These are phyloP conservation scores for Hirundo rustica DNA, from an alignment of 2,797 vertebrate genomes.

Conservation along the genomic window DNA sequence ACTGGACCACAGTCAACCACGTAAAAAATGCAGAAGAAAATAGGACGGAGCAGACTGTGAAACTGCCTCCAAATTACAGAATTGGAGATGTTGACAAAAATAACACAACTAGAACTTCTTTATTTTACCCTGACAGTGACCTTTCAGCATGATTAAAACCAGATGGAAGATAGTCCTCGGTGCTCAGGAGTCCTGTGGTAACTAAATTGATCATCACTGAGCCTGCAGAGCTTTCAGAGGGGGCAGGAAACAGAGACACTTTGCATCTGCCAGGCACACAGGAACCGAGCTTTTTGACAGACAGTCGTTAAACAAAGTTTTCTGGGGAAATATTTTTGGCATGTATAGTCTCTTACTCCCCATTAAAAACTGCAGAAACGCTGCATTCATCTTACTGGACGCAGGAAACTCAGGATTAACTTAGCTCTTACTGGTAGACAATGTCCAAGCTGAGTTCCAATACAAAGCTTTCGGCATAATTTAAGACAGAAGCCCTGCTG, in stretches of 20 bases:
- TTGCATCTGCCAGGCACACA: not conserved
- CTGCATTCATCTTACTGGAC: not conserved
- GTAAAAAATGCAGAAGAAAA: slow-evolving; percentile 25
- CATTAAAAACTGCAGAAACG: slow-evolving; percentile 7
- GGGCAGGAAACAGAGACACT: not conserved
- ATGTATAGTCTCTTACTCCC: not conserved
- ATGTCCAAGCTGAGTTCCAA: slow-evolving; percentile 2
- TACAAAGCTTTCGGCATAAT: not conserved
- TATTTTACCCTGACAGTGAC: not conserved
- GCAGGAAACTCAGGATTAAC: slow-evolving; percentile 7
- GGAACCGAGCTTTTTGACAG: not conserved
- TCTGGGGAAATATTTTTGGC: slow-evolving; percentile 2
- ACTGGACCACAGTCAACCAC: not conserved
- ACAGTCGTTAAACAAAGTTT: not conserved
- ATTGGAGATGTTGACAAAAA: not conserved
- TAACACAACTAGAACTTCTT: slow-evolving; percentile 3
- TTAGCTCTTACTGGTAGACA: slow-evolving; percentile 7
- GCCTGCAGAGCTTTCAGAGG: slow-evolving; percentile 16
- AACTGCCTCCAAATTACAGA: slow-evolving; percentile 14
- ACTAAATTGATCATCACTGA: not conserved
- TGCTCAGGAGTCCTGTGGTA: not conserved
- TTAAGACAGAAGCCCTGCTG: slow-evolving; percentile 37
- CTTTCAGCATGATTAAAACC: not conserved
- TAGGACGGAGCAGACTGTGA: not conserved
- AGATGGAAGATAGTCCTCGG: not conserved